These are phyloP conservation scores for Xiphias gladius DNA, from an alignment of 2,113 vertebrate genomes.

Conservation along the genomic window DNA sequence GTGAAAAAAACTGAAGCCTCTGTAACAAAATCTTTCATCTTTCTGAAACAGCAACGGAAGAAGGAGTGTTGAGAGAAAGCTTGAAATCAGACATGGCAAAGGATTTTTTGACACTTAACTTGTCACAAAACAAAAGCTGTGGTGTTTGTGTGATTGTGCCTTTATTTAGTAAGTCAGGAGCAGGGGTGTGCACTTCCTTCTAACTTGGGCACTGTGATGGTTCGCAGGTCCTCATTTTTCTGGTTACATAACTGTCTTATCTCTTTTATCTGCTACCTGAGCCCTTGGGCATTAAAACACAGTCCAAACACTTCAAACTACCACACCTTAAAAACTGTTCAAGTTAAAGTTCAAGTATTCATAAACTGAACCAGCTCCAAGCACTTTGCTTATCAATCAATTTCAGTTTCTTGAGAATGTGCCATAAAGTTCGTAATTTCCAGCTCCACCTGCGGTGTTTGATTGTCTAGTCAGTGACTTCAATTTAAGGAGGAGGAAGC, in stretches of 20 bases:
- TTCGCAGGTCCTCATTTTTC: constrained; percentile 29
- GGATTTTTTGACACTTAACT: neutral
- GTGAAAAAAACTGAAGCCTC: constrained; percentile 14
- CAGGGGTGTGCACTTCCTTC: constrained; percentile 16
- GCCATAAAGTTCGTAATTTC: neutral
- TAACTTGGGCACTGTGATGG: neutral
- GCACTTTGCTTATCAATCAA: constrained; percentile 19
- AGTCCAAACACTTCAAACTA: too few relatives aligned
- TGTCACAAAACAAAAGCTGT: constrained; percentile 41
- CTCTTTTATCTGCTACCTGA: constrained; percentile 30
- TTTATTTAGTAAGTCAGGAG: constrained; percentile 41
- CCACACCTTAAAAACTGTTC: constrained; percentile 2
- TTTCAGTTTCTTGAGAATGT: neutral
- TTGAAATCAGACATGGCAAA: constrained; percentile 5
- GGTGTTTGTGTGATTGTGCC: constrained; percentile 10
- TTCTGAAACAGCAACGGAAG: constrained; percentile 6
- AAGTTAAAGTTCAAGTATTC: constrained; percentile 9
- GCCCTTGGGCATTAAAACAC: constrained; percentile 23
- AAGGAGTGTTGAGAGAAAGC: neutral
- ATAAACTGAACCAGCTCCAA: neutral
- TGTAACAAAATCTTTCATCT: neutral
- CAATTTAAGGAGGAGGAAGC: constrained; percentile 58
- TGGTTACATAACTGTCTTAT: constrained; percentile 43
- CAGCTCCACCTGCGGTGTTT: too few relatives aligned
- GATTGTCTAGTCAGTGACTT: constrained; percentile 66